Evolutionary conservation across 1,140 invertebrate genomes (phyloP).

Genomic region (Halyomorpha halys): DNA sequence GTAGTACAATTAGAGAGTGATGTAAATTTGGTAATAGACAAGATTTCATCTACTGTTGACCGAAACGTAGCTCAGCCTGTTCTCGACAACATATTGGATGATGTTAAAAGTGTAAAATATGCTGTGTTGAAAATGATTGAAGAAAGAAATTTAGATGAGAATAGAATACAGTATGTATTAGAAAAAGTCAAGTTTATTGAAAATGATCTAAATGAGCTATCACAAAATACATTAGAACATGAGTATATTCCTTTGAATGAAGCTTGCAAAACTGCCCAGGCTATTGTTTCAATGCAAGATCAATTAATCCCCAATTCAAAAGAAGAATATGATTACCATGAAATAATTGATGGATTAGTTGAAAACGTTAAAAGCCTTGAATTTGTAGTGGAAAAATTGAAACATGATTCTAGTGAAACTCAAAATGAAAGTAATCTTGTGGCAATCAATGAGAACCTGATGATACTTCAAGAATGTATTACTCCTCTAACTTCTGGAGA

Average conservation of each 20-base stretch:
- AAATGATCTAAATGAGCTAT: slow-evolving; percentile 9
- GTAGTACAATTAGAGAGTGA: slow-evolving; percentile 19
- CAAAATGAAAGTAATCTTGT: slow-evolving; percentile 1
- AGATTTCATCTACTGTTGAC: slow-evolving; percentile 6
- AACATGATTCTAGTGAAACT: background rate
- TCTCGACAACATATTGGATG: slow-evolving; percentile 20
- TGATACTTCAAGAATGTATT: slow-evolving; percentile 20
- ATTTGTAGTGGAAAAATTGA: background rate
- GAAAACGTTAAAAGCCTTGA: slow-evolving; percentile 6
- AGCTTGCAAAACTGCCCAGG: slow-evolving; percentile 12
- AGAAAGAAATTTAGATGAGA: slow-evolving; percentile 12
- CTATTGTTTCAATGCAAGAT: slow-evolving; percentile 1
- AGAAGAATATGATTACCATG: slow-evolving; percentile 5
- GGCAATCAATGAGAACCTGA: slow-evolving; percentile 9
- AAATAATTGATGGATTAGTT: slow-evolving; percentile 2
- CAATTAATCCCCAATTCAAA: background rate
- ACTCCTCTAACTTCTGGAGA: slow-evolving; percentile 15
- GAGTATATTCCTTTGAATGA: slow-evolving; percentile 6
- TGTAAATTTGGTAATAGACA: slow-evolving; percentile 16
- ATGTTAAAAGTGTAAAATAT: slow-evolving; percentile 23
- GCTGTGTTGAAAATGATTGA: slow-evolving; percentile 17
- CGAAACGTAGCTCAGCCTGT: slow-evolving; percentile 20
- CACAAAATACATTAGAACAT: slow-evolving; percentile 12
- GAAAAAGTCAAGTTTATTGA: slow-evolving; percentile 18
- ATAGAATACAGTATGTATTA: slow-evolving; percentile 17